Conservation (phyloP, 2,113 vertebrate species). For the Xyliphius kryptos region DNA sequence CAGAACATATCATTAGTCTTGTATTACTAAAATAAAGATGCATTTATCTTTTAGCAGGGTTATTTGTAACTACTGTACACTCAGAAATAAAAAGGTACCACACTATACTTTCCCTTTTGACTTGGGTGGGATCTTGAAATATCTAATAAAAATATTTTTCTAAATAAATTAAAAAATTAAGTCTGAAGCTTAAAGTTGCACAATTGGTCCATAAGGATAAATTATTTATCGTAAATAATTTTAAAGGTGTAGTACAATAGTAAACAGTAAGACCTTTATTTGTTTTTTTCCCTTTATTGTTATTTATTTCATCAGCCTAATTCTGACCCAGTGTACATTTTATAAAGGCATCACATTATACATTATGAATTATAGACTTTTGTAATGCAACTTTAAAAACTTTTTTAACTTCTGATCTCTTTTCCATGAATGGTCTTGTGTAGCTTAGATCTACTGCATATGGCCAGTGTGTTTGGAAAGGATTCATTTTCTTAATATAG, state of each 20-base stretch:
- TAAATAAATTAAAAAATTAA: too few species aligned
- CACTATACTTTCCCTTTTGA: not conserved
- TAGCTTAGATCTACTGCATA: not conserved
- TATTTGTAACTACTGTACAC: not conserved
- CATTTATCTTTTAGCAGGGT: not conserved
- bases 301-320: not conserved
- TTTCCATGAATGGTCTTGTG: conserved; percentile 1
- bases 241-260: not conserved
- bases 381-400: not conserved
- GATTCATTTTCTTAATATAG: not conserved
- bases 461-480: not conserved
- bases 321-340: not conserved
- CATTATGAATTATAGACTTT: not conserved
- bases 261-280: not conserved
- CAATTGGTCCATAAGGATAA: too few species aligned
- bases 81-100: not conserved
- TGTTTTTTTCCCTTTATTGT: not conserved
- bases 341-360: not conserved
- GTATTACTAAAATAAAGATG: not conserved
- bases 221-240: not conserved
- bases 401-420: not conserved
- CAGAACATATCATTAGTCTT: not conserved
- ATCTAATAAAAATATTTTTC: too few species aligned
- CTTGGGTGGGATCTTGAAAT: too few species aligned
- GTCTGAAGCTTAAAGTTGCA: too few species aligned